Base-by-base conservation (phyloP, 2,113 vertebrate genomes). In the Xerus inauris region DNA sequence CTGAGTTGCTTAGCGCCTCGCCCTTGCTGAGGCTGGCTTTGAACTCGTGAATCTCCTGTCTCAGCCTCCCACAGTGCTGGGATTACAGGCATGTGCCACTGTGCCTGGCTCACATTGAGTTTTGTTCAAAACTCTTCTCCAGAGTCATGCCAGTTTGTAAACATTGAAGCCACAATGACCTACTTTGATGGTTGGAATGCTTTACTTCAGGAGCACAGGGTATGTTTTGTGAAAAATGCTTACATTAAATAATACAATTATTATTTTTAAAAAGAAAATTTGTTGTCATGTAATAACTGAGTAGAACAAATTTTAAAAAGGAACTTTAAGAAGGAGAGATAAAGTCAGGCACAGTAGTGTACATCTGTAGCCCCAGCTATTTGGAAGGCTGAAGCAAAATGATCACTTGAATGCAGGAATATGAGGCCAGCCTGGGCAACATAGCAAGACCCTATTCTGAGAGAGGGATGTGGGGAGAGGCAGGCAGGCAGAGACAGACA, bases 61-160 rank as follows among this genome's bases (percentile, higher is more conserved):
- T n/a, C n/a, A n/a, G n/a, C n/a, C n/a, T n/a, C n/a, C n/a, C n/a
- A n/a, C n/a, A n/a, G n/a, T n/a, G n/a, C n/a, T n/a, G n/a, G n/a
- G n/a, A n/a, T n/a, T n/a, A n/a, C n/a, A n/a, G n/a, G n/a, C n/a
- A n/a, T n/a, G n/a, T n/a, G n/a, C n/a, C n/a, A n/a, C n/a, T n/a
- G n/a, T n/a, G n/a, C n/a, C n/a, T n/a, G n/a, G n/a, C n/a, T n/a
- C 30, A 76, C 8, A 35, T n/a, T 80, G 87, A 95, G 19, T 67
- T 93, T 86, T 93, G 71, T 90, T 94, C 19, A 59, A 71, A 93
- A 69, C 4, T 91, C 86, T 82, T 83, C 49, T 38, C 8, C 30
- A 20, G 62, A 65, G 57, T 85, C 57, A 51, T 67, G 20, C 49
- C 54, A 85, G 35, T 87, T 95, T 91, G n/a, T 72, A 92, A 96